A percentile compares a stretch with the other conserved stretches of the same genome.
Conservation (phyloP, 1,140 invertebrate species). For the Papilio polytes region DNA sequence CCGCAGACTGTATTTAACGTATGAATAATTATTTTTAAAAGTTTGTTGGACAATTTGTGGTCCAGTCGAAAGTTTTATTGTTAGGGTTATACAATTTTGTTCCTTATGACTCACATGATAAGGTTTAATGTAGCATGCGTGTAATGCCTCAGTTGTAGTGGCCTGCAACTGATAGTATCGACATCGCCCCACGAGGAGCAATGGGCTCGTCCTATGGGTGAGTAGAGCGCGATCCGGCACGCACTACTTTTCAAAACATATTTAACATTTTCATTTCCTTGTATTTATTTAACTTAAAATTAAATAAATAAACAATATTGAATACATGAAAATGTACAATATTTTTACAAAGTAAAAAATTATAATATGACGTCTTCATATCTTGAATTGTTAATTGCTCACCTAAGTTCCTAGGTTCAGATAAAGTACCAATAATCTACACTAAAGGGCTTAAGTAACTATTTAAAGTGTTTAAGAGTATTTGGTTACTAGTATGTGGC, state of each 20-base stretch:
- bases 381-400: too few species aligned
- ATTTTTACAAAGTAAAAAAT: too few species aligned
- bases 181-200: conserved; percentile 53
- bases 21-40: conserved; percentile 56
- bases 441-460: too few species aligned
- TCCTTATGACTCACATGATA: not conserved
- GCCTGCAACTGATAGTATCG: conserved; percentile 63
- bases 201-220: conserved; percentile 56
- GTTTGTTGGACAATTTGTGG: conserved; percentile 47
- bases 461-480: not conserved
- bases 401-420: too few species aligned
- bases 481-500: not conserved
- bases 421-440: too few species aligned
- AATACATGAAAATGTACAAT: too few species aligned
- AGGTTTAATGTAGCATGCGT: conserved; percentile 39
- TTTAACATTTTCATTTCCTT: not conserved
- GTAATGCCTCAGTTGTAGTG: conserved; percentile 44
- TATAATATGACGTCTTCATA: too few species aligned
- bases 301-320: not conserved
- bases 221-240: conserved; percentile 52
- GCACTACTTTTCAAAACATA: conserved; percentile 18
- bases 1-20: conserved; percentile 49
- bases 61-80: conserved; percentile 48
- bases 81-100: conserved; percentile 33
- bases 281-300: not conserved